These are phyloP conservation scores for Ammospiza nelsoni DNA, from an alignment of 2,113 vertebrate species.

Conservation along the genomic window DNA sequence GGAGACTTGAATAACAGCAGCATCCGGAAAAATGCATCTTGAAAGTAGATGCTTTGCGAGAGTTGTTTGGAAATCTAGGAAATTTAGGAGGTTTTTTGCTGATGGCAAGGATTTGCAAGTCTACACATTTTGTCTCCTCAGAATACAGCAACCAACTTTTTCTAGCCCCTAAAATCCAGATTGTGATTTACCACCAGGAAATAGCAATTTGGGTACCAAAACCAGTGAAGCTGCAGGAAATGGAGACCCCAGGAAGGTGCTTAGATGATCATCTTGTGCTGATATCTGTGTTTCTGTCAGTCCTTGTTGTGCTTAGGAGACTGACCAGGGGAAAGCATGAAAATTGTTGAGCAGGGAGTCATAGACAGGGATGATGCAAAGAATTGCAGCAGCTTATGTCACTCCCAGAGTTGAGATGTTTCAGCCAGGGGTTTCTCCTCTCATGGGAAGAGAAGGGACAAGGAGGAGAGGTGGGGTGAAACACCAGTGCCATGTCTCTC, in stretches of 20 bases:
- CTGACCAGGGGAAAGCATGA: neutral
- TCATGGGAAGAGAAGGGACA: neutral
- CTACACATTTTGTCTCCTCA: neutral
- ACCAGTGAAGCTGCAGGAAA: neutral
- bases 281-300: rapidly evolving
- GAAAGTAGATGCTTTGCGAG: neutral
- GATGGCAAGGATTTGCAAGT: neutral
- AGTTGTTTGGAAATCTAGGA: neutral
- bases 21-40: neutral
- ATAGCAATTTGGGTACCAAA: neutral
- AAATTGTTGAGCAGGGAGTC: neutral
- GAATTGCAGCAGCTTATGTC: neutral
- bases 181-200: neutral
- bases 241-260: neutral
- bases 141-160: neutral
- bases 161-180: neutral
- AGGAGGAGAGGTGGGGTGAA: neutral
- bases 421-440: neutral
- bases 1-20: neutral
- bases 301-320: neutral
- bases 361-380: rapidly evolving
- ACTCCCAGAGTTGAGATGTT: neutral
- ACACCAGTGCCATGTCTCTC: neutral
- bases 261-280: rapidly evolving
- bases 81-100: neutral